A percentile compares a stretch with the other conserved stretches of the same genome.
These are phyloP conservation scores for Menidia beryllina DNA, from an alignment of 2,113 vertebrate species.

Conservation along the genomic window DNA sequence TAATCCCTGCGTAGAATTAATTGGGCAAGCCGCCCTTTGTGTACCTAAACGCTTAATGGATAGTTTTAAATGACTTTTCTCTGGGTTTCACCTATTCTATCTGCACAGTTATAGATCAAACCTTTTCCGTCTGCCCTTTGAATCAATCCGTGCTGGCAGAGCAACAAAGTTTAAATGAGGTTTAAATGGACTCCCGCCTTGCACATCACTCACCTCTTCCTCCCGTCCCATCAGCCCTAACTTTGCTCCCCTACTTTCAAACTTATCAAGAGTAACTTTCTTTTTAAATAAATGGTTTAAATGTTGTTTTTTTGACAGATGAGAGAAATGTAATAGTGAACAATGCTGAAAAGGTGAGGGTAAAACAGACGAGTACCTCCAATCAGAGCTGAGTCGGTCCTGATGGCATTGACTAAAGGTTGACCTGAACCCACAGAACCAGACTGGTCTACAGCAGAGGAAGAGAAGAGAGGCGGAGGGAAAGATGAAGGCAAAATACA, in stretches of 20 bases:
- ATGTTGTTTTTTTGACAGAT: neutral
- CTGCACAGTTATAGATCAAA: constrained; percentile 53
- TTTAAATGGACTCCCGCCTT: constrained; percentile 43
- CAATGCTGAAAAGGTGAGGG: too few relatives aligned
- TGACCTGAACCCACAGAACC: constrained; percentile 88
- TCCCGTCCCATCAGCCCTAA: constrained; percentile 1
- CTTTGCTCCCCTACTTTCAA: neutral
- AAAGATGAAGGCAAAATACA: neutral
- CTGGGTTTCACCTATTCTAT: constrained; percentile 44
- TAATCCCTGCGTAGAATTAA: constrained; percentile 60
- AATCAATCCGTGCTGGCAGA: constrained; percentile 58
- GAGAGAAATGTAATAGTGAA: neutral
- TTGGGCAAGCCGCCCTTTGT: constrained; percentile 66
- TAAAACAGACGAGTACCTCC: constrained; percentile 87
- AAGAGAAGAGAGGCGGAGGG: constrained; percentile 15
- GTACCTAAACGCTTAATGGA: constrained; percentile 49
- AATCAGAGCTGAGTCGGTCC: constrained; percentile 92
- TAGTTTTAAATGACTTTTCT: constrained; percentile 54
- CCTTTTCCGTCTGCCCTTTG: constrained; percentile 46
- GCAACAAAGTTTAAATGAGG: constrained; percentile 61
- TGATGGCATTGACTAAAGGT: constrained; percentile 89
- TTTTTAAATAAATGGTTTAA: neutral
- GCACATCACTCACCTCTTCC: constrained; percentile 13
- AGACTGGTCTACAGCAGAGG: constrained; percentile 88
- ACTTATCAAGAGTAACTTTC: neutral